Evolutionary conservation across 2,113 vertebrate species (phyloP).

Genomic region (Electrona antarctica): DNA sequence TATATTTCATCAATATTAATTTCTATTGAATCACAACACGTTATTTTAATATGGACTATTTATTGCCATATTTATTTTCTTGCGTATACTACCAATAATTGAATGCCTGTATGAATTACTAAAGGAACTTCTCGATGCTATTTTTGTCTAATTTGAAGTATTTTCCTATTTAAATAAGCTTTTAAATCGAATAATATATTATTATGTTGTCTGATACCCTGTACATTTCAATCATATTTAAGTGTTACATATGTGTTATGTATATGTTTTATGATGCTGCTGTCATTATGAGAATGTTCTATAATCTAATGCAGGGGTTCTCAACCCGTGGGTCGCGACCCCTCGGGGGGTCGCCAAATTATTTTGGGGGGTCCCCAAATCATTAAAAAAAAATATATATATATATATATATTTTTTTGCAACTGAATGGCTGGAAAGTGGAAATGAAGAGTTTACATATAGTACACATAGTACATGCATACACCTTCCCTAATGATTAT

Average conservation of each 20-base stretch:
- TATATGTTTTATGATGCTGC: conserved; percentile 61
- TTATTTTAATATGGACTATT: conserved; percentile 65
- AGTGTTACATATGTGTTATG: conserved; percentile 68
- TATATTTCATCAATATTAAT: conserved; percentile 59
- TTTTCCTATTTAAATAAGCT: conserved; percentile 71
- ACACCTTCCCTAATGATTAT: no score
- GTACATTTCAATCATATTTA: conserved; percentile 72
- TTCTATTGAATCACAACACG: conserved; percentile 63
- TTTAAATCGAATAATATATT: conserved; percentile 70
- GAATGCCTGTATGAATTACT: conserved; percentile 71
- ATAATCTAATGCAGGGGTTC: no score
- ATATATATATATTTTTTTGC: no score
- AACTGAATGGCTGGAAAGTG: no score
- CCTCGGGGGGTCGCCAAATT: no score
- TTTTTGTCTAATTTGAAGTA: conserved; percentile 75
- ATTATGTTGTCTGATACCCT: conserved; percentile 60
- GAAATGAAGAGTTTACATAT: no score
- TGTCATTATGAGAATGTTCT: conserved; percentile 57
- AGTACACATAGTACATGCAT: no score
- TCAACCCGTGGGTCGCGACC: no score
- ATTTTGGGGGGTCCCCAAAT: no score
- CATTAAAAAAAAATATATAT: no score
- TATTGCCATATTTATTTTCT: conserved; percentile 63
- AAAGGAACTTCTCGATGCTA: conserved; percentile 71
- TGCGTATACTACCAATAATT: conserved; percentile 58